Conservation (phyloP, 1,140 invertebrate genomes). For the Eufriesea mexicana region DNA sequence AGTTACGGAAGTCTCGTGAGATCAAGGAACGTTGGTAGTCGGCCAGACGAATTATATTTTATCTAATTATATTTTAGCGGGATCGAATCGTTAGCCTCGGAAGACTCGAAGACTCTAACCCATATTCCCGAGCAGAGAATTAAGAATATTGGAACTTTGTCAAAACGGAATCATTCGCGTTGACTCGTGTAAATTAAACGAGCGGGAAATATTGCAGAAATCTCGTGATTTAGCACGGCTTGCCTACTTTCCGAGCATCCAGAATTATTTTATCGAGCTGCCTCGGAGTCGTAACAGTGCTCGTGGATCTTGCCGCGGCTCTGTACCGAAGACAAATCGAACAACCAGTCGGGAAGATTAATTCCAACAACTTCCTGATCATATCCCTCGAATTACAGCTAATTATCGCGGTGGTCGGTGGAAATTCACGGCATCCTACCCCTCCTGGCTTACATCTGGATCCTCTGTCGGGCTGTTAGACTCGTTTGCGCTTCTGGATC, state of each 20-base stretch:
- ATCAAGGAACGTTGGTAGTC: too few species aligned
- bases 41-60: too few species aligned
- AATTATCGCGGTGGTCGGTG: constrained; percentile 23
- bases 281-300: neutral
- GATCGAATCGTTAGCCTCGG: too few species aligned
- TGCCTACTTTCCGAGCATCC: too few species aligned
- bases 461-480: neutral
- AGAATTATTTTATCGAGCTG: constrained; percentile 1
- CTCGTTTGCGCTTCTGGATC: constrained; percentile 10
- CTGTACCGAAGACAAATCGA: neutral
- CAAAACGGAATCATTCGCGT: too few species aligned
- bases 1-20: too few species aligned
- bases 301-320: neutral
- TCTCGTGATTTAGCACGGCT: neutral
- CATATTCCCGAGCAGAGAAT: too few species aligned
- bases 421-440: neutral
- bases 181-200: too few species aligned
- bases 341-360: constrained; percentile 11
- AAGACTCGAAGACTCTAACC: too few species aligned
- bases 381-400: constrained; percentile 5
- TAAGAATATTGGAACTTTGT: too few species aligned
- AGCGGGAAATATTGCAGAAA: neutral
- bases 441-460: neutral
- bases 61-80: too few species aligned
- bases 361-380: constrained; percentile 17